Evolutionary conservation across 2,888 invertebrate genomes (phyloP), one percentile per base, ranked within the genome.

Genomic region (Acanthosepion esculentum): DNA sequence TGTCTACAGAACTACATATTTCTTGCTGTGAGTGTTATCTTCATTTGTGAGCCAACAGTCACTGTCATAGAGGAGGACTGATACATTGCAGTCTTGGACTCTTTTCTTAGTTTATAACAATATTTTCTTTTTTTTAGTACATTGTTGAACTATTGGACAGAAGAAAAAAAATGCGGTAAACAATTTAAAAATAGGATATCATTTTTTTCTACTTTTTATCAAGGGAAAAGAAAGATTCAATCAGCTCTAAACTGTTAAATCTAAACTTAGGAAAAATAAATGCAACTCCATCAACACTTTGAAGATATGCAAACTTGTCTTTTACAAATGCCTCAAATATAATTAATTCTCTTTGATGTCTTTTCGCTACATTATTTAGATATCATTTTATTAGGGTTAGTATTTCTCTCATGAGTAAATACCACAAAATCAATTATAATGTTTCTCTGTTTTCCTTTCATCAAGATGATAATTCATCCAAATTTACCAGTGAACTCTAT

Each of bases 361-460:
- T 78, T 18, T 78, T 78, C 12, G n/a, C 33, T 78, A n/a, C 78
- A 78, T 78, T 78, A 78, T 15, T 78, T 5, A 15, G 78, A 78
- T 23, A 78, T 33, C 78, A 78, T 78, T 15, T 78, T 78, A 78
- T 78, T 78, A 33, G n/a, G n/a, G n/a, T 78, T 12, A 78, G n/a
- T 33, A 78, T 78, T 78, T 78, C 33, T 78, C 78, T 33, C 78
- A 78, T 78, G 78, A n/a, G 78, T n/a, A 78, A 78, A 78, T n/a
- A 33, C 78, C 78, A 78, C n/a, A 78, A 78, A 78, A 78, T 33
- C 78, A 78, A 78, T 78, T 78, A 78, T 78, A 78, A 78, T 78
- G n/a, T 78, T 78, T 78, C 33, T 78, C n/a, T n/a, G 78, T 33
- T 78, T 23, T 12, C 33, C 78, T 78, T 5, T 33, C 33, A 78